Evolutionary conservation across 2,113 vertebrate species (phyloP).

Genomic region (Macroglossus sobrinus): DNA sequence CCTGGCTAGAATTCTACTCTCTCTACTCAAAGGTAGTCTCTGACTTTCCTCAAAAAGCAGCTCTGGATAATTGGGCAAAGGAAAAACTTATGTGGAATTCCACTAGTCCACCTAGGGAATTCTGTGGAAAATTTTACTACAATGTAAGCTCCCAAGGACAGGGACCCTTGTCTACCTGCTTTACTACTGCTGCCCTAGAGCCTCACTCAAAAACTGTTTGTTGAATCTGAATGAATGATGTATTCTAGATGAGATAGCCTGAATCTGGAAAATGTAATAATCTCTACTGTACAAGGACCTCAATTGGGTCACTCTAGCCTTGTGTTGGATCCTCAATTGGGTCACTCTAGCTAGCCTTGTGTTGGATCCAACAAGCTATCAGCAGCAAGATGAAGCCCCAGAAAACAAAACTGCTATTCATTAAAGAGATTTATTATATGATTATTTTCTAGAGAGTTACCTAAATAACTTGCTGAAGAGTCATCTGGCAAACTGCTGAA

Average conservation of each 20-base stretch:
- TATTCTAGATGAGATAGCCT: background rate
- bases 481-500: background rate
- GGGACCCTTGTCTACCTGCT: background rate
- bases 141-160: background rate
- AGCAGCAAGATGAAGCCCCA: background rate
- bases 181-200: background rate
- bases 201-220: background rate
- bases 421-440: background rate
- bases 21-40: background rate
- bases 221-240: background rate
- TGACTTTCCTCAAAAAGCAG: conserved; percentile 6
- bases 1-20: background rate
- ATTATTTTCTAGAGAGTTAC: background rate
- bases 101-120: background rate
- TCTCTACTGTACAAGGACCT: background rate
- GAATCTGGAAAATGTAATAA: background rate
- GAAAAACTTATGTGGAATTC: background rate
- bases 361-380: background rate
- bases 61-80: background rate
- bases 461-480: background rate
- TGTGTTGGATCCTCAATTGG: background rate
- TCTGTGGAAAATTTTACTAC: background rate
- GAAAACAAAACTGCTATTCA: background rate
- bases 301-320: background rate
- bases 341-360: background rate